Evolutionary conservation across 2,113 vertebrate genomes (phyloP), one percentile per base, ranked within the genome.

Genomic region (Procapra przewalskii): DNA sequence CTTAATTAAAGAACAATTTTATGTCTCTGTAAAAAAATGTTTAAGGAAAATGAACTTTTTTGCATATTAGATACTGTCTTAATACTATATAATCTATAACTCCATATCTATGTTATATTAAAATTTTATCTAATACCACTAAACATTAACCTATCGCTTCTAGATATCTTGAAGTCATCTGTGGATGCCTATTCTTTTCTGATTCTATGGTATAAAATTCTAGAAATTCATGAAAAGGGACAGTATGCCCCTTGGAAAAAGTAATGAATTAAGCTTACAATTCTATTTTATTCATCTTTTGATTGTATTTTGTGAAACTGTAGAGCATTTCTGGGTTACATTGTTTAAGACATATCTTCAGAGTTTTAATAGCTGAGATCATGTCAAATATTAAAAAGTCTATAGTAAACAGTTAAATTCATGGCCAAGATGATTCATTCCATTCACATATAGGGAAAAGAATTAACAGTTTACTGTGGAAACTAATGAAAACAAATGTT

Each of bases 201-300:
- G n/a, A 80, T 71, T 79, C 64, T 79, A 3, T 84, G 50, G 43
- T 55, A 45, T 8, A 52, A 83, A 33, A 59, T 16, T 90, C 55
- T 81, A 93, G 86, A 75, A 36, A 93, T 80, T 62, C 19, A 36
- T 54, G 87, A 92, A 87, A 64, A 97, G 48, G 19, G 14, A 86
- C 36, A 98, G 59, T 14, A 71, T 31, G 50, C 52, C 11, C 85
- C 90, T 88, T 43, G 55, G 83, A 96, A 97, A 89, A 16, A 88
- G 11, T 21, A 91, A 2, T 92, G 62, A 97, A 92, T 91, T 92
- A 97, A 96, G 94, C 33, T 96, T 98, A 97, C 86, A 98, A 67
- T 64, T 36, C 54, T 85, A 94, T 71, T 98, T 98, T 97, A 93
- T 91, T 97, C 79, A 97, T 96, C 79, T 88, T 88, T 96, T 96